A percentile compares a stretch with the other conserved stretches of the same genome.
These are phyloP conservation scores for Danio tinwini DNA, from an alignment of 2,797 vertebrate genomes.

Conservation along the genomic window DNA sequence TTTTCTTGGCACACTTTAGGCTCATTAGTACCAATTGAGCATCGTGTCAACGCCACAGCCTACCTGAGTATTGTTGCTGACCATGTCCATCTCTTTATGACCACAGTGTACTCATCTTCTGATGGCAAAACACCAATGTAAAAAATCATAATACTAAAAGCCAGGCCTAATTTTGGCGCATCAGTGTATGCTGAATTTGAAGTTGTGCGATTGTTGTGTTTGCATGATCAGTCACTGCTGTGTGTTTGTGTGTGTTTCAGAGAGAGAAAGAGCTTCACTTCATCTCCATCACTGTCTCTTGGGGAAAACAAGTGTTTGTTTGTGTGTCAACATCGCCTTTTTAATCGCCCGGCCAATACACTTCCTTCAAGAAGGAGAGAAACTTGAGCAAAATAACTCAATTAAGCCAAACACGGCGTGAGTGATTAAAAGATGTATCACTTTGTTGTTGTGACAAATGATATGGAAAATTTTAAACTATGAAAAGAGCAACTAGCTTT, in stretches of 20 bases:
- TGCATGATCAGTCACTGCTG: not conserved
- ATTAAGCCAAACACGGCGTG: not conserved
- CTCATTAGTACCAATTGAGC: too few relatives aligned
- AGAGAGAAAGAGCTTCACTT: not conserved
- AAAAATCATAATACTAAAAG: not conserved
- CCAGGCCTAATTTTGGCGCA: not conserved
- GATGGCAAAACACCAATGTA: too few relatives aligned
- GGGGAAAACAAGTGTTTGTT: not conserved
- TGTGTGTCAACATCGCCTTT: not conserved
- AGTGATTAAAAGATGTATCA: not conserved
- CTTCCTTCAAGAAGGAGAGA: not conserved
- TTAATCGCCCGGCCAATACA: not conserved
- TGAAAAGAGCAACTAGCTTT: not conserved
- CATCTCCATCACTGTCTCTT: not conserved
- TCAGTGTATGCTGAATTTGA: not conserved
- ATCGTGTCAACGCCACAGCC: too few relatives aligned
- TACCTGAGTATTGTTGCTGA: too few relatives aligned
- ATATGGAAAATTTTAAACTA: not conserved
- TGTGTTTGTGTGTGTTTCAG: slow-evolving; percentile 8
- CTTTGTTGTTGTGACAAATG: not conserved
- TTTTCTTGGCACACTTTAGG: too few relatives aligned
- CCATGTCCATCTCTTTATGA: too few relatives aligned
- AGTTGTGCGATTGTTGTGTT: not conserved
- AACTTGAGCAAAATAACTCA: not conserved
- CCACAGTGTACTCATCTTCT: too few relatives aligned